Percentiles rank a stretch among this genome's conserved stretches.
These are phyloP conservation scores for Cyphomyrmex costatus DNA, from an alignment of 1,140 invertebrate genomes.

Conservation along the genomic window DNA sequence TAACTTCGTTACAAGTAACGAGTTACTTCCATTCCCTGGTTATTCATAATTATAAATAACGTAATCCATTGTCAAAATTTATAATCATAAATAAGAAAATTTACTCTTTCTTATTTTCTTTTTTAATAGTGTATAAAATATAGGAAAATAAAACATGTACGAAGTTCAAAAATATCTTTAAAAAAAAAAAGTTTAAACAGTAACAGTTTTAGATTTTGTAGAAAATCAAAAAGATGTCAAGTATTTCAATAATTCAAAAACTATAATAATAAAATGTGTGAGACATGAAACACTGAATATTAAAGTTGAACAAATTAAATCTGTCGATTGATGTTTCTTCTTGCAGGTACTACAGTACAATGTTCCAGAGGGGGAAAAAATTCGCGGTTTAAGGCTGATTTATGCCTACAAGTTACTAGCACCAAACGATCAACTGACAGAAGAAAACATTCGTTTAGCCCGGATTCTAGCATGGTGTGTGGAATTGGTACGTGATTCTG, in stretches of 20 bases:
- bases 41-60: too few species aligned
- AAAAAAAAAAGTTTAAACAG: background rate
- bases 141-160: too few species aligned
- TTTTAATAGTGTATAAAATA: too few species aligned
- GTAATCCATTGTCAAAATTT: too few species aligned
- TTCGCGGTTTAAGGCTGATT: slow-evolving; percentile 93
- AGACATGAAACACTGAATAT: slow-evolving; percentile 32
- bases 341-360: slow-evolving; percentile 92
- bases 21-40: too few species aligned
- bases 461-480: slow-evolving; percentile 97
- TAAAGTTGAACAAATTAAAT: slow-evolving; percentile 2
- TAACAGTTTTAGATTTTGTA: background rate
- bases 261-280: background rate
- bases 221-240: background rate
- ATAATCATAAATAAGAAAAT: too few species aligned
- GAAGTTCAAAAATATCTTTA: too few species aligned
- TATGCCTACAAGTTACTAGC: slow-evolving; percentile 93
- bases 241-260: background rate
- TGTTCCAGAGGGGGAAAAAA: slow-evolving; percentile 92
- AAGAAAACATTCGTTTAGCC: slow-evolving; percentile 93
- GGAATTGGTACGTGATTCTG: slow-evolving; percentile 92
- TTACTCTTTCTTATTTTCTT: too few species aligned
- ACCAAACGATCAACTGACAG: slow-evolving; percentile 88
- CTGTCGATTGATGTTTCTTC: background rate
- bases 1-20: too few species aligned